Conservation (phyloP, 2,888 invertebrate genomes). For the Stenolophus ochropezus region DNA sequence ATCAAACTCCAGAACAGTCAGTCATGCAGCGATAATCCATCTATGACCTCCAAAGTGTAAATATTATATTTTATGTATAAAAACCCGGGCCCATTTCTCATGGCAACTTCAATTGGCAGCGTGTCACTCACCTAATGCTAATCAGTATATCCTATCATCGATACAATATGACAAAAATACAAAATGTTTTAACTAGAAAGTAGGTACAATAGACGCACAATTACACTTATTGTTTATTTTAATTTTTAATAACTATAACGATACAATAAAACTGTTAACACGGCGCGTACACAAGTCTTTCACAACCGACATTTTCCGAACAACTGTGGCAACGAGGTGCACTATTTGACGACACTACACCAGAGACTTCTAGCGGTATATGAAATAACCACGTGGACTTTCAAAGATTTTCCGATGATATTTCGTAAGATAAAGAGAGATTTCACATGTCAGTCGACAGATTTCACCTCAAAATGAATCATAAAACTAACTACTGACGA, state of each 20-base stretch:
- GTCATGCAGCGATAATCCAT: slow-evolving; percentile 3
- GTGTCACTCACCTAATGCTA: slow-evolving; percentile 54
- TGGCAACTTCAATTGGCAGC: slow-evolving; percentile 46
- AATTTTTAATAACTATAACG: slow-evolving; percentile 51
- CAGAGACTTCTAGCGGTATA: slow-evolving; percentile 36
- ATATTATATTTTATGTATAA: slow-evolving; percentile 34
- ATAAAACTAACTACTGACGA: slow-evolving; percentile 12
- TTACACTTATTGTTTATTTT: slow-evolving; percentile 64
- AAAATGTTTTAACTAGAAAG: slow-evolving; percentile 39
- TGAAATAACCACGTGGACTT: slow-evolving; percentile 30
- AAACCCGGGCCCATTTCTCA: slow-evolving; percentile 43
- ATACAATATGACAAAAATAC: slow-evolving; percentile 47
- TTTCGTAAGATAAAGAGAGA: slow-evolving; percentile 13
- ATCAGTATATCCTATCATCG: slow-evolving; percentile 51
- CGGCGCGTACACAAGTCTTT: slow-evolving; percentile 52
- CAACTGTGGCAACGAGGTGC: slow-evolving; percentile 33
- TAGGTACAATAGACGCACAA: slow-evolving; percentile 64
- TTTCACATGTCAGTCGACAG: not conserved
- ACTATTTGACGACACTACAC: slow-evolving; percentile 51
- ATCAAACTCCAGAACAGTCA: not conserved
- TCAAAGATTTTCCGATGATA: slow-evolving; percentile 19
- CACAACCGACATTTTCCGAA: slow-evolving; percentile 59
- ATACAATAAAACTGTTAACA: slow-evolving; percentile 51
- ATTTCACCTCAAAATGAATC: not conserved
- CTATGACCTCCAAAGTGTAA: slow-evolving; percentile 27